Conservation (phyloP, 2,888 invertebrate genomes). For the Gisinianus flammeolus region DNA sequence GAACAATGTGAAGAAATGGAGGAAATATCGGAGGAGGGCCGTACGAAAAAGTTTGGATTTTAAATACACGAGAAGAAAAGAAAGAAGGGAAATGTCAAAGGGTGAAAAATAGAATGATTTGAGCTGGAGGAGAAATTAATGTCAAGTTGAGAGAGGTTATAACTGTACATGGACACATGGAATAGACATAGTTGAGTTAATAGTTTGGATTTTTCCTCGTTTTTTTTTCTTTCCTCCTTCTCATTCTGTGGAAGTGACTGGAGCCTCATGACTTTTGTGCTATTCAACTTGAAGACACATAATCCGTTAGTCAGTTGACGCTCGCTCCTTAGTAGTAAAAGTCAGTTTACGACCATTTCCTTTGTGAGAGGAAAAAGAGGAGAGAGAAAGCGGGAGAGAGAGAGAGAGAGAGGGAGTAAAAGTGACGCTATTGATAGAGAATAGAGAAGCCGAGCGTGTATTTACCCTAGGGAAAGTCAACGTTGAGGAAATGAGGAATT, state of each 20-base stretch:
- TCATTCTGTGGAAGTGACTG: not conserved
- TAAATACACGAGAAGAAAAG: too few species aligned
- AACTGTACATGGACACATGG: too few species aligned
- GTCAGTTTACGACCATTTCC: constrained; percentile 18
- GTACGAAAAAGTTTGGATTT: too few species aligned
- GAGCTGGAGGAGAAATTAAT: too few species aligned
- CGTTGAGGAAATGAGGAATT: constrained; percentile 33
- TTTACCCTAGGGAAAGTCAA: constrained; percentile 22
- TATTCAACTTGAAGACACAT: constrained; percentile 14
- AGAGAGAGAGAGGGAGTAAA: not conserved
- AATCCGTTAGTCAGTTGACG: constrained; percentile 6
- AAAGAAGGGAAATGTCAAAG: too few species aligned
- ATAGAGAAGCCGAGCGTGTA: not conserved
- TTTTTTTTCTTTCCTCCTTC: not conserved
- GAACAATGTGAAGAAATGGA: too few species aligned
- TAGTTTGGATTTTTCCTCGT: not conserved
- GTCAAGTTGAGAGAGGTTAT: too few species aligned
- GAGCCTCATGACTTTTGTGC: not conserved
- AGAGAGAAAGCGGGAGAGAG: not conserved
- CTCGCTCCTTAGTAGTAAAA: constrained; percentile 12
- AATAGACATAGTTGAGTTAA: too few species aligned
- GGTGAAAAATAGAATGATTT: too few species aligned
- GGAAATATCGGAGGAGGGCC: too few species aligned
- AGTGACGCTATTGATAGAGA: not conserved
- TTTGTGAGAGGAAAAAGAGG: constrained; percentile 4